phyloP scores from a whole-genome alignment of 2,113 vertebrate species.

The Psettodes erumei region DNA sequence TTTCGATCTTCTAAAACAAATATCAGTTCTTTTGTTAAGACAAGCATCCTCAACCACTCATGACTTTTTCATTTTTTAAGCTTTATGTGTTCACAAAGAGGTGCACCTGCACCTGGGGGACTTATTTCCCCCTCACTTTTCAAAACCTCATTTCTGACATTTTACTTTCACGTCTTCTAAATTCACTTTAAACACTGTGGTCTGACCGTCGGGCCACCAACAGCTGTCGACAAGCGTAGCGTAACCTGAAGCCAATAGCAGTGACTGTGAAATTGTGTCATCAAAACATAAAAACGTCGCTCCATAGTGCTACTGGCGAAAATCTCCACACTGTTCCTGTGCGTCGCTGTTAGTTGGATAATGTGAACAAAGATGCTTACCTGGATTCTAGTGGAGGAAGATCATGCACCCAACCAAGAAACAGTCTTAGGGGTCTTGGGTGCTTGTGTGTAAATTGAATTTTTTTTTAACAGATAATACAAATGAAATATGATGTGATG shows the following conservation, averaged over 20 bases:
- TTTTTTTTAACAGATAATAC: no score
- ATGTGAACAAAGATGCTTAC: background rate
- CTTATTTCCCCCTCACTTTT: background rate
- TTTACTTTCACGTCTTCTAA: background rate
- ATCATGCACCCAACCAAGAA: background rate
- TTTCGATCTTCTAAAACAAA: slow-evolving; percentile 1
- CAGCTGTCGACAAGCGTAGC: background rate
- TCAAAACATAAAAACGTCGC: background rate
- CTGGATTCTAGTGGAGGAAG: background rate
- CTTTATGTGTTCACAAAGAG: no score
- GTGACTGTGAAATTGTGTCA: no score
- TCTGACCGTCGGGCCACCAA: background rate
- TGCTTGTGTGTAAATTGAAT: background rate
- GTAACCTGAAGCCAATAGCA: background rate
- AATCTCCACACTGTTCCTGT: no score
- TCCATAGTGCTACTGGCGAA: background rate
- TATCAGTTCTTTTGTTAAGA: background rate
- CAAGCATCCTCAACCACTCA: background rate
- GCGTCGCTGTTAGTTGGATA: no score
- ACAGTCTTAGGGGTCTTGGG: background rate
- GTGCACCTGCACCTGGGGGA: no score
- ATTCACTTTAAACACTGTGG: background rate
- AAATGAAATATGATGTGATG: no score
- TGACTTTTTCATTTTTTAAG: no score
- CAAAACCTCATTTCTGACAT: background rate